These are phyloP conservation scores for Elephas maximus DNA, from an alignment of 2,113 vertebrate genomes.

Conservation along the genomic window DNA sequence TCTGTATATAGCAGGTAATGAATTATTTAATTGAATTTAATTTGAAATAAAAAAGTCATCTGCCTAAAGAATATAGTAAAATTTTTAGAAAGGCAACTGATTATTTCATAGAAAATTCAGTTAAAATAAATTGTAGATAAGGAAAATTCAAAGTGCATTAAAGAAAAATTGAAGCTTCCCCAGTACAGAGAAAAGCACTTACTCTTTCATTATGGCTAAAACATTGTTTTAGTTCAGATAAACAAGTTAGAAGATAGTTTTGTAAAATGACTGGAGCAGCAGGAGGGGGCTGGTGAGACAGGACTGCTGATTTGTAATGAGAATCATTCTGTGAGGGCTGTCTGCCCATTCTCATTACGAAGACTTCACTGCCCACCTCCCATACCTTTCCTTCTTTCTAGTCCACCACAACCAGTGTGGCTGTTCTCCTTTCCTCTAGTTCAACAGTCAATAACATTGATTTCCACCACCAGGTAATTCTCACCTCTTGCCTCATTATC, in stretches of 20 bases:
- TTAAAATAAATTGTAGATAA: slow-evolving; percentile 37
- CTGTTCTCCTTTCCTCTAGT: slow-evolving; percentile 50
- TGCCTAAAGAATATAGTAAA: slow-evolving; percentile 9
- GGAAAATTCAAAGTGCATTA: slow-evolving; percentile 43
- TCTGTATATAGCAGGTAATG: not conserved
- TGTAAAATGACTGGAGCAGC: not conserved
- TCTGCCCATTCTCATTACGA: slow-evolving; percentile 8
- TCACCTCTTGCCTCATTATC: slow-evolving; percentile 78
- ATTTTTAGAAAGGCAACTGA: slow-evolving; percentile 17
- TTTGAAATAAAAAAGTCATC: slow-evolving; percentile 22
- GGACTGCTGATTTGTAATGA: not conserved
- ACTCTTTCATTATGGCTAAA: not conserved
- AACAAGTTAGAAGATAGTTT: slow-evolving; percentile 12
- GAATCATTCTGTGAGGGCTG: not conserved
- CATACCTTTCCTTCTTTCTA: not conserved
- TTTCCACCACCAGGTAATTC: slow-evolving; percentile 68
- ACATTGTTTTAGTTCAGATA: slow-evolving; percentile 11
- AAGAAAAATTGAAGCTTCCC: slow-evolving; percentile 47
- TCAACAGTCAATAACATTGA: slow-evolving; percentile 70
- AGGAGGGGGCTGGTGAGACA: not conserved
- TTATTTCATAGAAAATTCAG: not conserved
- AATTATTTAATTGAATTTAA: slow-evolving; percentile 45
- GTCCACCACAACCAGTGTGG: not conserved
- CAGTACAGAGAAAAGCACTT: not conserved
- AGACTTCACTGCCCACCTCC: not conserved